Evolutionary conservation across 2,113 vertebrate species (phyloP).

Genomic region (Motacilla tschutschensis): DNA sequence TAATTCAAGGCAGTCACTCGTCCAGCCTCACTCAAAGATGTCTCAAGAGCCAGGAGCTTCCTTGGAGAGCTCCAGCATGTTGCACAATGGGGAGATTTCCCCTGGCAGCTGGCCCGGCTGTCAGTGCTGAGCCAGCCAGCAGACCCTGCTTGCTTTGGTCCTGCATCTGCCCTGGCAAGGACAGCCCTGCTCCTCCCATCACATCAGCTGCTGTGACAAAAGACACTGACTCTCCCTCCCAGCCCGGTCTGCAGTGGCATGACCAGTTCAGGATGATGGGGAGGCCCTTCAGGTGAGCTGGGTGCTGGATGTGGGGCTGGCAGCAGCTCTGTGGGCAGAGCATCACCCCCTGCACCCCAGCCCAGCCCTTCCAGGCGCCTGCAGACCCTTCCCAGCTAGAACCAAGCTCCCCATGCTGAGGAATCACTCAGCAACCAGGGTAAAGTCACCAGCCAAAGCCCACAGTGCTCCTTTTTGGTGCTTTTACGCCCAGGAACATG

Average conservation of each 20-base stretch:
- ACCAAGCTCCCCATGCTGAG: background rate
- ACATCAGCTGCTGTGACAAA: background rate
- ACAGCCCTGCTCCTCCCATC: background rate
- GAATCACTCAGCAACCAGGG: background rate
- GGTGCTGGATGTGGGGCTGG: background rate
- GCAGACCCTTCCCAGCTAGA: background rate
- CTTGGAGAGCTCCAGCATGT: background rate
- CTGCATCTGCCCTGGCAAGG: background rate
- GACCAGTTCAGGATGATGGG: background rate
- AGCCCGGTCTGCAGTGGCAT: background rate
- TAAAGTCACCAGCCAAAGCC: background rate
- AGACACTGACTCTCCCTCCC: background rate
- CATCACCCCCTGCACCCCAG: accelerated
- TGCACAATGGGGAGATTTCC: constrained; percentile 38
- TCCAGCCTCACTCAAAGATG: constrained; percentile 12
- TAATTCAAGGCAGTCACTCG: constrained; percentile 20
- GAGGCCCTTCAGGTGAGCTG: background rate
- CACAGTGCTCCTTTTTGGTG: background rate
- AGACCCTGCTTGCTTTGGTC: background rate
- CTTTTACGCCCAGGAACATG: background rate
- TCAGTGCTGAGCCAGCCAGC: background rate
- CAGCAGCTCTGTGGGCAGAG: background rate
- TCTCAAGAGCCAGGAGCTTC: constrained; percentile 40
- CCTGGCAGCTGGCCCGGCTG: background rate
- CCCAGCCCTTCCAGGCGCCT: background rate